Evolutionary conservation across 2,113 vertebrate species (phyloP).

Genomic region (Mesembrinibis cayennensis): DNA sequence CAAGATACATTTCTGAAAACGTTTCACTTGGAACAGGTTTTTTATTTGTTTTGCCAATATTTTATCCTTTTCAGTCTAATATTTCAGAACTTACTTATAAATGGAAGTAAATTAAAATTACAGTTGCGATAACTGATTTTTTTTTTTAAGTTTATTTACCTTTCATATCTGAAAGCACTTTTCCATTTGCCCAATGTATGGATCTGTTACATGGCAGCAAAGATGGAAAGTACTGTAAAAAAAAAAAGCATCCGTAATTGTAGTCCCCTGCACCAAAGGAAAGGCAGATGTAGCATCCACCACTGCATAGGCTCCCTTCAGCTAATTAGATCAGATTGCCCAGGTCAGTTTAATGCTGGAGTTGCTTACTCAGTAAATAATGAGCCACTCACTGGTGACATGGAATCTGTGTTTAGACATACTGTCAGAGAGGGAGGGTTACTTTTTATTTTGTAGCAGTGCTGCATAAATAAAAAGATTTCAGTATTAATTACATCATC

Average conservation of each 20-base stretch:
- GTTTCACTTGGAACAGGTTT: not conserved
- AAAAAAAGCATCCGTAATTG: not conserved
- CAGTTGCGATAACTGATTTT: fast-evolving
- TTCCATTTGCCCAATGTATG: not conserved
- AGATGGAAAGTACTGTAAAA: not conserved
- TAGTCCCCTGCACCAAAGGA: not conserved
- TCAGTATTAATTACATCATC: not conserved
- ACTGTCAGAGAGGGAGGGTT: not conserved
- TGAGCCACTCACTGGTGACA: not conserved
- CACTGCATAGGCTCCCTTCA: not conserved
- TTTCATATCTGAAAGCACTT: not conserved
- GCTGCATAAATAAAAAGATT: not conserved
- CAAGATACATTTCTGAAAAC: not conserved
- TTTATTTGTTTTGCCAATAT: not conserved
- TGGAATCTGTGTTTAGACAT: not conserved
- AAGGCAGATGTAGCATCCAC: not conserved
- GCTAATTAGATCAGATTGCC: not conserved
- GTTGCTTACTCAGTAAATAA: not conserved
- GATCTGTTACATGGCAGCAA: not conserved
- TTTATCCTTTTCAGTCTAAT: not conserved
- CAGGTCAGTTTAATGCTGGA: not conserved
- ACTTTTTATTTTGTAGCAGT: not conserved
- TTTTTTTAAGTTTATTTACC: not conserved
- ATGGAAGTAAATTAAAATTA: not conserved
- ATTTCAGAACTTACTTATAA: not conserved